phyloP scores from a whole-genome alignment of 2,888 invertebrate genomes.

The Pinctada fucata region DNA sequence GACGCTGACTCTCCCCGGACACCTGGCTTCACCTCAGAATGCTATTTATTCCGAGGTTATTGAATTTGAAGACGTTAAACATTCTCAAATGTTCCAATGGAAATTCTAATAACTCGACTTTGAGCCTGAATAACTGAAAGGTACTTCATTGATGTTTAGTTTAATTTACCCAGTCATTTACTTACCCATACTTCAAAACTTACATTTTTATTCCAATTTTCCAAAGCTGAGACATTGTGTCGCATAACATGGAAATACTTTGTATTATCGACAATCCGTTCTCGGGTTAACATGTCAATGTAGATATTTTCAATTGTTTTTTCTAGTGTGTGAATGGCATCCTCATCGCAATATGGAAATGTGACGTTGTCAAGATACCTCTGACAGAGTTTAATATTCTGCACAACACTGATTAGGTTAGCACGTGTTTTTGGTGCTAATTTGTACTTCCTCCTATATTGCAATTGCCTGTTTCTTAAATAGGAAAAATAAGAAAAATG shows the following conservation, averaged over 20 bases:
- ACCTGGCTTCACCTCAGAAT: no score
- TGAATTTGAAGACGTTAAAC: no score
- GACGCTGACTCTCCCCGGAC: no score
- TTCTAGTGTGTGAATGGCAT: constrained; percentile 78
- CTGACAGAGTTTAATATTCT: constrained; percentile 79
- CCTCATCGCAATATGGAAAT: constrained; percentile 79
- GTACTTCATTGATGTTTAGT: no score
- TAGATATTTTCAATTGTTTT: constrained; percentile 78
- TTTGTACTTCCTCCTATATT: constrained; percentile 32
- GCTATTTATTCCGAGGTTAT: no score
- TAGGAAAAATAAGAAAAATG: constrained; percentile 6
- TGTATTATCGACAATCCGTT: constrained; percentile 77
- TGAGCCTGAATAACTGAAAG: no score
- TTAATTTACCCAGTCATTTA: no score
- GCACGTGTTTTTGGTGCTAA: constrained; percentile 79
- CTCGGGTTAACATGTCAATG: constrained; percentile 78
- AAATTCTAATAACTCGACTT: no score
- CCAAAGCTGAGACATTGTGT: constrained; percentile 77
- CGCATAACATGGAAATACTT: constrained; percentile 78
- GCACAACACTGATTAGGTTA: constrained; percentile 79
- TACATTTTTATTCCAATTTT: constrained; percentile 80
- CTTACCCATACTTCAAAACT: no score
- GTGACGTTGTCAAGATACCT: constrained; percentile 78
- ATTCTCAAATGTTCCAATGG: no score
- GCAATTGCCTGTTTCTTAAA: constrained; percentile 39